Evolutionary conservation across 2,113 vertebrate genomes (phyloP).

Genomic region (Accipiter cooperii): DNA sequence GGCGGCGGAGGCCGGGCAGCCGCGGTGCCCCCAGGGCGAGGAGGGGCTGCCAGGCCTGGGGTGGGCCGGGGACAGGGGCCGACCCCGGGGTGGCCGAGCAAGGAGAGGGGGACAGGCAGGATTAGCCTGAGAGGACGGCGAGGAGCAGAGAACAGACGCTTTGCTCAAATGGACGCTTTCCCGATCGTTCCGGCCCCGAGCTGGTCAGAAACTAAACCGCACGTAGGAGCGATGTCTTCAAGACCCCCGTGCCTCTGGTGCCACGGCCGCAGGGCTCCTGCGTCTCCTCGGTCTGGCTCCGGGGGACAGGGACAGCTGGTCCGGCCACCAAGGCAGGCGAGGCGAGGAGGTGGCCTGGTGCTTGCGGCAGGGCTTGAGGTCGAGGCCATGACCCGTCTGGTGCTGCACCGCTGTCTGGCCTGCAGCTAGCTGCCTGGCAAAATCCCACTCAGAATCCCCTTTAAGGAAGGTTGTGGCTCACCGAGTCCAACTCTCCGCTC

Average conservation of each 20-base stretch:
- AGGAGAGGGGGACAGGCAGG: not conserved
- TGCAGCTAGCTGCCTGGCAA: no score
- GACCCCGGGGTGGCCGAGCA: no score
- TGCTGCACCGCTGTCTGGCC: fast-evolving
- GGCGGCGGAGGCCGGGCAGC: no score
- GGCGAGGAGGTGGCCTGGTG: not conserved
- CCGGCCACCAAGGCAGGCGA: fast-evolving
- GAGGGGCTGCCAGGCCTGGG: no score
- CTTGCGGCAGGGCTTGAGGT: not conserved
- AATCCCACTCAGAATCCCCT: fast-evolving
- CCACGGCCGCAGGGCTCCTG: no score
- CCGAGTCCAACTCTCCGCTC: not conserved
- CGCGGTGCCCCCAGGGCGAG: not conserved
- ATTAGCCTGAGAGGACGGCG: not conserved
- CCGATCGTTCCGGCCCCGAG: fast-evolving
- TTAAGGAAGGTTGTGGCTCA: not conserved
- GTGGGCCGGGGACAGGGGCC: no score
- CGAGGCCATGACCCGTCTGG: fast-evolving
- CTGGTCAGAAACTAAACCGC: not conserved
- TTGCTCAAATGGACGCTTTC: no score
- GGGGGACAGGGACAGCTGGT: fast-evolving
- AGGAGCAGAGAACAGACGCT: not conserved
- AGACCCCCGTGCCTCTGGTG: fast-evolving
- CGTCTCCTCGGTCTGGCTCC: no score
- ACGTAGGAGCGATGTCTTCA: not conserved